Base-by-base conservation (phyloP, 2,113 vertebrate genomes). In the Parus major region DNA sequence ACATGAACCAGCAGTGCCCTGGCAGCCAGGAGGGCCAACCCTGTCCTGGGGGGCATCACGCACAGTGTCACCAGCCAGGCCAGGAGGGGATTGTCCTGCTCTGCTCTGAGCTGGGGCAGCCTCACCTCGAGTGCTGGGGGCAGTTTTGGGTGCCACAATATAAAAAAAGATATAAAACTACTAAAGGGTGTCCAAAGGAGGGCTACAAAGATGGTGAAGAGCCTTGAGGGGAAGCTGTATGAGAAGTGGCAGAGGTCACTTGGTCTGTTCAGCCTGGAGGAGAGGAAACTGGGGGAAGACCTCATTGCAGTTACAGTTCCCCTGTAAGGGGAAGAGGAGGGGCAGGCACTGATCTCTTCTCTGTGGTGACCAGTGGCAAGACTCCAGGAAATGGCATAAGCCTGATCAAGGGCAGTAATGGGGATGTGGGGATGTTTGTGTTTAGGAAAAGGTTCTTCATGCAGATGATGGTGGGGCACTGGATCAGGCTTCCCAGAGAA, bases 51-150 rank as follows among this genome's bases (percentile, higher is more conserved):
- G 39, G 2, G 0, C 60, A 59, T 52, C 60, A 39, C 44, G 52
- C 33, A 66, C 23, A 36, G 68, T 44, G 52, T 24, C 0, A 0
- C 3, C 27, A 59, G 36, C 23, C 0, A 0, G 27, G 11, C 10
- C 28, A 73, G 27, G 23, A 59, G 33, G 36, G 12, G 19, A 60
- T 46, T 73, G 52, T 75, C 36, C 44, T 0, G 0, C 28, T 46
- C 23, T 66, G 36, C 44, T 73, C 60, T 46, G 52, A 1, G 0
- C 33, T 65, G 59, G 23, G 4, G 5, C 0, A 0, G 18, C 44
- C 36, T 59, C 36, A 59, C 12, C 44, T 36, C 1, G 0, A 39
- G 20, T 39, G 0, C 4, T 88, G 69, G 24, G 44, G 12, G 4
- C 28, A 46, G 23, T 8, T 52, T 24, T 44, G 20, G 33, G 23